Evolutionary conservation across 2,113 vertebrate genomes (phyloP), one percentile per base, ranked within the genome.

Genomic region (Casuarius casuarius): DNA sequence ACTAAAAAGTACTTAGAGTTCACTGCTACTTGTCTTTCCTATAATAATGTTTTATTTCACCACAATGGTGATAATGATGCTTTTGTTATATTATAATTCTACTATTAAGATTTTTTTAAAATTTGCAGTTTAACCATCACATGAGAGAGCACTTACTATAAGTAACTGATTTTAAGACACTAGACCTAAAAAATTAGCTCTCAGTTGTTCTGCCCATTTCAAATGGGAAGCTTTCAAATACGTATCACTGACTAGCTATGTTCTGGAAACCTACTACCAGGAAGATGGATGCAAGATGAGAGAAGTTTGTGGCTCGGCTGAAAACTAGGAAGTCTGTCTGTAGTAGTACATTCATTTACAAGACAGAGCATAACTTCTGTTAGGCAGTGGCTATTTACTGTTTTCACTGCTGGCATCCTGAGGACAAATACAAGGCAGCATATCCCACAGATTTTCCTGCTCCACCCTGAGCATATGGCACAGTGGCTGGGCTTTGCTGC

Each of bases 311-410:
- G 68, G 49, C 59, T 83, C 49, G 46, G 26, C 22, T 58, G 61
- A 70, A 79, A 48, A 25, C 38, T 48, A n/a, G 4, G 26, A 23
- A 90, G 12, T 61, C 67, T n/a, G 22, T 29, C 56, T 61, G 25
- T 7, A 56, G 48, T 26, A n/a, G 71, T 48, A 42, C 1, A 5
- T 22, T 20, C 2, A 2, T 9, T 0, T 44, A 11, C 13, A 33
- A n/a, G 29, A 78, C 35, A 33, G 18, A 87, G 70, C 48, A 8
- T 26, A 3, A 25, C 25, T 75, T 48, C 38, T 51, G n/a, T 58
- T 40, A 51, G 59, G 26, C 35, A 56, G 40, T 26, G 49, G 40
- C 35, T 22, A 10, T 59, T 49, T 70, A 49, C 33, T 44, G 38
- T 23, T 38, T 59, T 48, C 15, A 23, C 31, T 25, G 80, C 66